Percentiles rank a stretch among this genome's conserved stretches.
Evolutionary conservation across 2,113 vertebrate genomes (phyloP).

Genomic region (Tachysurus vachellii): DNA sequence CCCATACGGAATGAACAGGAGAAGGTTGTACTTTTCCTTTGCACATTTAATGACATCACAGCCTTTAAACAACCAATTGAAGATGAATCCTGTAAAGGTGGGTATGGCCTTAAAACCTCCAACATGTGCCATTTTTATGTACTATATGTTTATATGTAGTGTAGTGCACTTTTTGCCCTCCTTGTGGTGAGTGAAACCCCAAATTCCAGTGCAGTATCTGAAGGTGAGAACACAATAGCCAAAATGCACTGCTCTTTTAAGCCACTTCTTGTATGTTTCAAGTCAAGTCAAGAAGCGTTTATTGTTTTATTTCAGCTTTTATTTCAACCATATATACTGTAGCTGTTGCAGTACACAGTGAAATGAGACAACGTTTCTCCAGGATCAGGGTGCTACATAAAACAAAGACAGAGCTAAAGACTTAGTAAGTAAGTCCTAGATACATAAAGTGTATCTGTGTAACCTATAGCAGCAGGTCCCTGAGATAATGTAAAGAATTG

Average conservation of each 20-base stretch:
- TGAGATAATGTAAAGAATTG: too few relatives aligned
- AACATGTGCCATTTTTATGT: background rate
- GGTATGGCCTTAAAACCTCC: conserved; percentile 46
- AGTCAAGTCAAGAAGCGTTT: too few relatives aligned
- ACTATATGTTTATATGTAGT: too few relatives aligned
- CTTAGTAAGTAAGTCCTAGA: too few relatives aligned
- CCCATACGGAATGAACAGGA: conserved; percentile 98
- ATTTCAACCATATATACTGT: too few relatives aligned
- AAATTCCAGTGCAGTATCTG: background rate
- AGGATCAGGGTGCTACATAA: too few relatives aligned
- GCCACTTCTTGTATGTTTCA: background rate
- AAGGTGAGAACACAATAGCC: background rate
- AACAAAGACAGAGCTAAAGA: too few relatives aligned
- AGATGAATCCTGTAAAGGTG: conserved; percentile 97
- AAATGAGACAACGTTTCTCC: too few relatives aligned
- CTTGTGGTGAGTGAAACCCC: background rate
- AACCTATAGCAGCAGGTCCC: too few relatives aligned
- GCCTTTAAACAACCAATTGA: conserved; percentile 99
- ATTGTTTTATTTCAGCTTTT: too few relatives aligned
- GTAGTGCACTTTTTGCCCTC: background rate
- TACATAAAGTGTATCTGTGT: too few relatives aligned
- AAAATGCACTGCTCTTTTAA: background rate
- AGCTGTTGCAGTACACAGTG: too few relatives aligned
- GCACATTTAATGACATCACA: conserved; percentile 98
- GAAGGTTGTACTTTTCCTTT: conserved; percentile 98